A percentile compares a stretch with the other conserved stretches of the same genome.
Conservation (phyloP, 1,140 invertebrate genomes). For the Rhagoletis pomonella region DNA sequence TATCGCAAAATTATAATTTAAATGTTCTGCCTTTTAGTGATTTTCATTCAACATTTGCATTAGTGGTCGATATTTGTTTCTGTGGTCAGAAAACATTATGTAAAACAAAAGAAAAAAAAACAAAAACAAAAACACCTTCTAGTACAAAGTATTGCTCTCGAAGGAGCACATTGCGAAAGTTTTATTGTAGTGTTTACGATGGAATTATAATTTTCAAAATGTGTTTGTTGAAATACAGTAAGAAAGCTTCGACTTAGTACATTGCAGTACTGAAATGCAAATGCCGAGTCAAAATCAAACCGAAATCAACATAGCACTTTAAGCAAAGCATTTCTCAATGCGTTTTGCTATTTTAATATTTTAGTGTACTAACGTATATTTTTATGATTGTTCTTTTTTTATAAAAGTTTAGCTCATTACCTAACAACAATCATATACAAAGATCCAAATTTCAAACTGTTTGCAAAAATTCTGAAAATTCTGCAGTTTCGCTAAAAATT, state of each 20-base stretch:
- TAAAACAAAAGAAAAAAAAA: background rate
- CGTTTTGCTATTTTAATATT: too few species aligned
- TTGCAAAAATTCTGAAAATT: too few species aligned
- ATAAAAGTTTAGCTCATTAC: too few species aligned
- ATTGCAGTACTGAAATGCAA: constrained; percentile 1
- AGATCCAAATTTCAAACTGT: too few species aligned
- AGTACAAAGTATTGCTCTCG: constrained; percentile 43
- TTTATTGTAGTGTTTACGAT: constrained; percentile 41
- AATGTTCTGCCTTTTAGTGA: background rate
- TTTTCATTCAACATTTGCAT: constrained; percentile 42
- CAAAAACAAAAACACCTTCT: constrained; percentile 19
- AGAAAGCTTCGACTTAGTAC: background rate
- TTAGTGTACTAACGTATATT: too few species aligned
- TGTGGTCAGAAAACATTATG: background rate
- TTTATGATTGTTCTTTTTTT: too few species aligned
- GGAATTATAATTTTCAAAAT: constrained; percentile 32
- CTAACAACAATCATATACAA: too few species aligned
- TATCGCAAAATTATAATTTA: background rate
- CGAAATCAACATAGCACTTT: background rate
- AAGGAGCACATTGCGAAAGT: constrained; percentile 37
- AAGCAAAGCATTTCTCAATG: background rate
- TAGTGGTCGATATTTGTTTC: background rate
- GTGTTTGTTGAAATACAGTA: constrained; percentile 12
- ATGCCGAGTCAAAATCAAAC: background rate
- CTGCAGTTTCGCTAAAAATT: too few species aligned